Evolutionary conservation across 2,797 vertebrate species (phyloP), one percentile per base, ranked within the genome.

Genomic region (Phyllotis vaccarum): DNA sequence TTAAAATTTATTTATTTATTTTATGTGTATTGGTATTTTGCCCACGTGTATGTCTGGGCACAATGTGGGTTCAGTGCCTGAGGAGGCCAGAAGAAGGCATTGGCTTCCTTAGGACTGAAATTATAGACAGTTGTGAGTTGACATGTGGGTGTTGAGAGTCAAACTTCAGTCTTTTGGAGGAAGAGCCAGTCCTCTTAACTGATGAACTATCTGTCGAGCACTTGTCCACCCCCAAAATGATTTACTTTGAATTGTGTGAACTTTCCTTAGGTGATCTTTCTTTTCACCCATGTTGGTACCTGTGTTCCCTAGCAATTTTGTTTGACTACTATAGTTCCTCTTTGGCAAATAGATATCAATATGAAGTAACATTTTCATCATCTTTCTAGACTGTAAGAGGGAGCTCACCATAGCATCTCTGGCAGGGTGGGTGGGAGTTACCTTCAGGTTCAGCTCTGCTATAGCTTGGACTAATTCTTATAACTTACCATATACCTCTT

Each of bases 341-440:
- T 83, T 22, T 81, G 62, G 46, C 16, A 78, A 40, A 12, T 90
- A 78, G 40, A 68, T 58, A 89, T 1, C 22, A 87, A 14, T 46
- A 81, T 89, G 62, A 93, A 91, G 24, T 29, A 34, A 46, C 7
- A 72, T 52, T 93, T 64, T 29, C 81, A 82, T 17, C 90, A 14
- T 91, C n/a, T 86, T 95, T 79, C 31, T 46, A 94, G 78, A 68
- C 27, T 54, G 60, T 94, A 92, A 86, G 49, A 43, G 29, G 13
- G 87, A 80, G 70, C 76, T 91, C 24, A n/a, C 88, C 64, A 0
- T 10, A 79, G 31, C 52, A 3, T 90, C 27, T 86, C n/a, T 90
- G 52, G 58, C 10, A 64, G 37, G 64, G 78, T 31, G 5, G 40
- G 5, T 46, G 58, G 6, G 54, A 62, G 37, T 89, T 24, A 72